phyloP scores from a whole-genome alignment of 2,888 invertebrate species.

The Stratiomys singularior region DNA sequence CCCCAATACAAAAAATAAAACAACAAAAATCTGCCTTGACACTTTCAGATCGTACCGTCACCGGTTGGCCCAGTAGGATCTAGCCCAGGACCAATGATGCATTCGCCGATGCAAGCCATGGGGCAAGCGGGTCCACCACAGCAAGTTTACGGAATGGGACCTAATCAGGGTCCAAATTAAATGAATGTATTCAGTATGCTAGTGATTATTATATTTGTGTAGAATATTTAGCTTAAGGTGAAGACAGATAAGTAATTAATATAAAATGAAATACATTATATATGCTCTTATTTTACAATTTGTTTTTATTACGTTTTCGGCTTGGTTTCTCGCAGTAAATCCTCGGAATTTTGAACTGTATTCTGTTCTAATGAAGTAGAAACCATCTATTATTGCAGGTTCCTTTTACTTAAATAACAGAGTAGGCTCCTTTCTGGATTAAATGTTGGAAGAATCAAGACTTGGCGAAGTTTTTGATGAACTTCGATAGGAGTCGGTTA shows the following conservation, averaged over 20 bases:
- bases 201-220: not conserved
- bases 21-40: not conserved
- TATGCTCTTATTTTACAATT: not conserved
- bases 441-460: no score
- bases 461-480: no score
- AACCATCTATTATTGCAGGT: no score
- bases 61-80: constrained; percentile 65
- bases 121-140: constrained; percentile 59
- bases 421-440: no score
- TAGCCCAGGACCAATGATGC: constrained; percentile 70
- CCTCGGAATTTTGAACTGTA: no score
- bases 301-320: no score
- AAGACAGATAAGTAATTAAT: not conserved
- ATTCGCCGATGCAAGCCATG: constrained; percentile 68
- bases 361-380: no score
- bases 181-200: constrained; percentile 21
- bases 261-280: constrained; percentile 7
- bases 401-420: no score
- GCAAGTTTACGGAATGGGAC: constrained; percentile 61
- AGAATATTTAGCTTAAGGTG: not conserved
- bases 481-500: no score
- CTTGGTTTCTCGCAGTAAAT: no score
- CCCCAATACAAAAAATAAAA: not conserved
- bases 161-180: constrained; percentile 59
- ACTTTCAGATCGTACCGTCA: constrained; percentile 66